Evolutionary conservation across 2,113 vertebrate species (phyloP).

Genomic region (Grallaria varia): DNA sequence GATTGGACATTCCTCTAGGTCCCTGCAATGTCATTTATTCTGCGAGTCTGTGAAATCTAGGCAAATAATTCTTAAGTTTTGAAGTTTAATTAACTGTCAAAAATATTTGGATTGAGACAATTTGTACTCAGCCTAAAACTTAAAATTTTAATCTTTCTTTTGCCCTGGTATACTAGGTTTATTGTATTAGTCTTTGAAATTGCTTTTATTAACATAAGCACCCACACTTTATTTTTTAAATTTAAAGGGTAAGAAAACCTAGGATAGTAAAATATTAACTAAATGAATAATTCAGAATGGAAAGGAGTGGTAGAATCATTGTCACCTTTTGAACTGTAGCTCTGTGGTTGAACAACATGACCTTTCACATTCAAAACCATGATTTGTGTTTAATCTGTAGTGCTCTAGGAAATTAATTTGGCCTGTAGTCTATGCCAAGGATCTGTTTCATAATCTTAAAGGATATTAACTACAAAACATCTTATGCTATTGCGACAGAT

Average conservation of each 20-base stretch:
- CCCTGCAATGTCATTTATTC: neutral
- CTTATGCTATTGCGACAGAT: neutral
- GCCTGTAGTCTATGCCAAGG: neutral
- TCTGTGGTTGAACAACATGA: neutral
- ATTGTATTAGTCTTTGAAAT: neutral
- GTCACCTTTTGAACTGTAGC: neutral
- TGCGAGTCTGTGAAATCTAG: neutral
- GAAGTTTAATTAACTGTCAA: neutral
- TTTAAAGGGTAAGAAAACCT: slow-evolving; percentile 6
- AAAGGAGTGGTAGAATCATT: neutral
- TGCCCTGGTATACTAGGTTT: neutral
- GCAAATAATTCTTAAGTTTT: neutral
- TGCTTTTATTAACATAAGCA: neutral
- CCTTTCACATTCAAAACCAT: neutral
- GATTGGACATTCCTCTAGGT: neutral
- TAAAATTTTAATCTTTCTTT: neutral
- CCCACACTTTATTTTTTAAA: neutral
- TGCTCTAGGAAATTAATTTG: slow-evolving; percentile 27
- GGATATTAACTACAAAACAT: neutral
- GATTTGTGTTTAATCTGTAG: slow-evolving; percentile 17
- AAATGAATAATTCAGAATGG: neutral
- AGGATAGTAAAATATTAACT: neutral
- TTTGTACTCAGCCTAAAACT: neutral
- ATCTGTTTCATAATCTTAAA: neutral
- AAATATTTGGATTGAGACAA: neutral